phyloP scores from a whole-genome alignment of 2,113 vertebrate genomes.

The mouse (Mus musculus) region DNA sequence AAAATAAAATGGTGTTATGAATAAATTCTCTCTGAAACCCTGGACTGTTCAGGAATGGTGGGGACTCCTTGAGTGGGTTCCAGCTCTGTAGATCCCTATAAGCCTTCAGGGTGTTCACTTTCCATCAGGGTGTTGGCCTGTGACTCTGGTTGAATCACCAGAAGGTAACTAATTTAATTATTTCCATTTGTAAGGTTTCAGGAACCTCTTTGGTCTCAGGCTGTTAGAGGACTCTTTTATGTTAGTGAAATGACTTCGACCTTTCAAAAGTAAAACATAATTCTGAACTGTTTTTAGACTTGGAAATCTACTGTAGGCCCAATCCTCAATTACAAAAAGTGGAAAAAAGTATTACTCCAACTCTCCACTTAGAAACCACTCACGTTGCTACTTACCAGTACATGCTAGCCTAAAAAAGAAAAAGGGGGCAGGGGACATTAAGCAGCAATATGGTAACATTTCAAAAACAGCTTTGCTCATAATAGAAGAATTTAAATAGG shows the following conservation, averaged over 20 bases:
- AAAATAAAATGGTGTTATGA: slow-evolving; percentile 6
- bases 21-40: neutral
- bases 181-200: slow-evolving; percentile 69
- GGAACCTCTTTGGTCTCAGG: slow-evolving; percentile 5
- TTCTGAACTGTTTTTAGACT: slow-evolving; percentile 57
- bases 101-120: neutral
- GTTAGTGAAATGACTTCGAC: slow-evolving; percentile 30
- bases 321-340: slow-evolving; percentile 49
- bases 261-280: slow-evolving; percentile 63
- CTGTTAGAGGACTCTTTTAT: slow-evolving; percentile 65
- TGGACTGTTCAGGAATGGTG: neutral
- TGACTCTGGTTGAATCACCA: slow-evolving; percentile 70
- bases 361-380: slow-evolving; percentile 66
- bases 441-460: neutral
- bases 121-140: slow-evolving; percentile 26
- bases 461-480: neutral
- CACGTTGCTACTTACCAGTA: neutral
- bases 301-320: slow-evolving; percentile 60
- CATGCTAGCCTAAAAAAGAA: neutral
- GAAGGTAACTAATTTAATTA: slow-evolving; percentile 40
- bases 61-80: neutral
- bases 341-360: slow-evolving; percentile 47
- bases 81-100: neutral
- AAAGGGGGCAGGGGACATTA: neutral
- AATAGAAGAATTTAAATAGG: neutral